Conservation (phyloP, 2,888 invertebrate species). For the Pachycephus smyrnensis region DNA sequence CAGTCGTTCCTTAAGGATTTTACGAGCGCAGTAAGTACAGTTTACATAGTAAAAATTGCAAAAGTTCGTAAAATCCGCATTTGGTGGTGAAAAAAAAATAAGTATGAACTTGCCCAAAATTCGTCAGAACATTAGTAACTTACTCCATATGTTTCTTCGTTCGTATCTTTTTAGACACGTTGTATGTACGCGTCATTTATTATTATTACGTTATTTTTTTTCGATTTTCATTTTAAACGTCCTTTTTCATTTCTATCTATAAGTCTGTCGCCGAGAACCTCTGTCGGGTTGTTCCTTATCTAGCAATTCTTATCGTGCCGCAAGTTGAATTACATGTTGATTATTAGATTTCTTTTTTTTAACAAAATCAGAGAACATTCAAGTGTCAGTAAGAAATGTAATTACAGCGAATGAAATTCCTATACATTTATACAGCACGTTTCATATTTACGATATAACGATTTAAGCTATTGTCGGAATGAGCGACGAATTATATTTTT, state of each 20-base stretch:
- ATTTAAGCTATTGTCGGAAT: background rate
- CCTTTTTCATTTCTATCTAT: conserved; percentile 2
- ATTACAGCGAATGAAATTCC: background rate
- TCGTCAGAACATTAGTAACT: background rate
- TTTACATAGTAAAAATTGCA: background rate
- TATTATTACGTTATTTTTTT: background rate
- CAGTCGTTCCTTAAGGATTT: background rate
- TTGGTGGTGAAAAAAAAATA: background rate
- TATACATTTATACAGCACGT: conserved; percentile 8
- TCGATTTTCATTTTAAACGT: background rate
- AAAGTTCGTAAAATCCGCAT: background rate
- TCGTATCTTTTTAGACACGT: background rate
- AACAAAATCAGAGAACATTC: background rate
- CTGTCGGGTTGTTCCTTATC: conserved; percentile 35
- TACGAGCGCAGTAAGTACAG: background rate
- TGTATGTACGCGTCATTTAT: background rate
- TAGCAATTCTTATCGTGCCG: conserved; percentile 60
- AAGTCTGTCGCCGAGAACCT: conserved; percentile 15
- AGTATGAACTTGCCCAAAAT: background rate
- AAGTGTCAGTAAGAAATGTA: background rate
- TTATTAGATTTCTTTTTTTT: background rate
- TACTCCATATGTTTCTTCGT: background rate
- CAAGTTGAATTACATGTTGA: conserved; percentile 35
- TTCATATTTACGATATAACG: background rate
- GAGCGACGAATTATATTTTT: background rate